Evolutionary conservation across 2,113 vertebrate genomes (phyloP).

Genomic region (Anthoscopus minutus): DNA sequence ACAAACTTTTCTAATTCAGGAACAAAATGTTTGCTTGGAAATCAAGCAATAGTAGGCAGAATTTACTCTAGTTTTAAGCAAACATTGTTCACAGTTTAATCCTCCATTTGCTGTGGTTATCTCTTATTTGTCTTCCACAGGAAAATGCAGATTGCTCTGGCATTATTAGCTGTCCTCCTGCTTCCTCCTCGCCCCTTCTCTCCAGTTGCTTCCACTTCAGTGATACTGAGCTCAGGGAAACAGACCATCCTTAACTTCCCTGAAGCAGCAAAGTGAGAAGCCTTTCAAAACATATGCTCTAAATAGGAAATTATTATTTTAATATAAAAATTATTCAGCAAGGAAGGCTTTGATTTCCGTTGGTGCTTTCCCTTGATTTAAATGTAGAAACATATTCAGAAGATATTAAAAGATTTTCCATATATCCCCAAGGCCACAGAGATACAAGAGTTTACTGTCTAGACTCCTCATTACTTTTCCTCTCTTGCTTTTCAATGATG

Average conservation of each 20-base stretch:
- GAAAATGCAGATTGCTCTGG: neutral
- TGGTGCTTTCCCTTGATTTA: neutral
- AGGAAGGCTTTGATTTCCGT: neutral
- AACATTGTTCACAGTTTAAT: neutral
- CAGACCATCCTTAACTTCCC: neutral
- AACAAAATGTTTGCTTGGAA: slow-evolving; percentile 41
- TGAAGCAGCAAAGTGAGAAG: neutral
- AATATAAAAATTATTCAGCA: neutral
- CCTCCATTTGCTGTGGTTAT: slow-evolving; percentile 18
- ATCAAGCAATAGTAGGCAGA: slow-evolving; percentile 10
- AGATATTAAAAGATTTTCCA: neutral
- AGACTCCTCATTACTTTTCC: neutral
- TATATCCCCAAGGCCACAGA: neutral
- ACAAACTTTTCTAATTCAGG: slow-evolving; percentile 47
- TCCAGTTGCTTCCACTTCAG: neutral
- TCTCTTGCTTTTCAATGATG: neutral
- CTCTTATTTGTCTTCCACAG: neutral
- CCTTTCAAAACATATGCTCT: neutral
- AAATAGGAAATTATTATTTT: neutral
- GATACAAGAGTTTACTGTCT: neutral
- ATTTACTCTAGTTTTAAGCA: slow-evolving; percentile 19
- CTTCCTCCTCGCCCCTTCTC: neutral
- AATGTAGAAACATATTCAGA: neutral
- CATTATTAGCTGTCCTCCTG: neutral
- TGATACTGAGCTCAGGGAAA: neutral